Percentiles rank a stretch among this genome's conserved stretches.
Conservation (phyloP, 1,140 invertebrate genomes). For the Rhopalosiphum padi region DNA sequence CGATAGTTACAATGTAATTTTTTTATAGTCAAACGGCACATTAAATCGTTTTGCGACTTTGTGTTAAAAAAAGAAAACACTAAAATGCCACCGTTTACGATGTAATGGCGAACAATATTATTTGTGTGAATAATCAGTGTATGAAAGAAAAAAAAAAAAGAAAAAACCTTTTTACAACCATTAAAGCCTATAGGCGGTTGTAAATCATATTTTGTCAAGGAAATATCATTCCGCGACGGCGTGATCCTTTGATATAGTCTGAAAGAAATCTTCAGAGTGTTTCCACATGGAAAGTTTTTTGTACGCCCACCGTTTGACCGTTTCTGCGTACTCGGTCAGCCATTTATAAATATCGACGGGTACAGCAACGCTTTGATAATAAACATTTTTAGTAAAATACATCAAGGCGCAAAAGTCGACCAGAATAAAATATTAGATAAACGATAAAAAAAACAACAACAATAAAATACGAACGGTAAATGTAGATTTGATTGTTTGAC, state of each 20-base stretch:
- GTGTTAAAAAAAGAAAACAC: constrained; percentile 54
- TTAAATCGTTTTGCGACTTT: constrained; percentile 53
- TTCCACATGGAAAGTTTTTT: constrained; percentile 47
- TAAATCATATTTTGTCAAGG: constrained; percentile 53
- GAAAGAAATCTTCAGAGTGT: constrained; percentile 30
- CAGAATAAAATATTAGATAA: background rate
- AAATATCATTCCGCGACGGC: constrained; percentile 50
- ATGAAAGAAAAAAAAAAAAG: background rate
- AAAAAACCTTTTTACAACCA: constrained; percentile 49
- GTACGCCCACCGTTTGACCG: constrained; percentile 43
- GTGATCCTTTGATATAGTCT: constrained; percentile 34
- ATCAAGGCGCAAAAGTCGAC: background rate
- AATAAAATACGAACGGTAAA: background rate
- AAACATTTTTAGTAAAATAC: background rate
- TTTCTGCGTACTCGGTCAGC: constrained; percentile 34
- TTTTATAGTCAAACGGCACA: constrained; percentile 45
- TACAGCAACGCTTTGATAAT: background rate
- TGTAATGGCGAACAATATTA: constrained; percentile 45
- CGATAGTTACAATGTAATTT: constrained; percentile 48
- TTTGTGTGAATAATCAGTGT: constrained; percentile 50
- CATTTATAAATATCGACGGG: constrained; percentile 32
- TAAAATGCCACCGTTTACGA: constrained; percentile 49
- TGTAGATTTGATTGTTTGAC: too few species aligned
- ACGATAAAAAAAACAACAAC: background rate
- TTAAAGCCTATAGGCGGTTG: background rate